Evolutionary conservation across 2,888 invertebrate genomes (phyloP), one percentile per base, ranked within the genome.

Genomic region (Nematopogon swammerdamellus): DNA sequence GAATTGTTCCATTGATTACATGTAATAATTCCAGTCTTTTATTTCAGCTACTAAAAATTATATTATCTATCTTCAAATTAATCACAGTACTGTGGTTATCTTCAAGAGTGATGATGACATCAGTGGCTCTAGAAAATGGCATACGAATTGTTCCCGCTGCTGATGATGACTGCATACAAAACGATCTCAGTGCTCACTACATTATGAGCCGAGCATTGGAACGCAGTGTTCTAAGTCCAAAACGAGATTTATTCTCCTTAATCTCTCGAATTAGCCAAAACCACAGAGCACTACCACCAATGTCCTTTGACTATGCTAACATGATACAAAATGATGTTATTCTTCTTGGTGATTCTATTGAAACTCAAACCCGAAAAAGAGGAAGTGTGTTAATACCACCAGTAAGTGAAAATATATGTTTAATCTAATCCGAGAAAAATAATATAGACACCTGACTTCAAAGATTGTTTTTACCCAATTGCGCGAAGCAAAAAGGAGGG

Each of bases 311-410:
- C 56, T 72, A 76, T 53, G 75, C 73, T 1, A 72, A 77, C 51
- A 69, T 72, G 71, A 72, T 75, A 43, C 59, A 71, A 48, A 70
- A 76, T 49, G 72, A 77, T 50, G 70, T 75, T 2, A 67, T 74
- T 51, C 59, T 75, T 47, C 56, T 75, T 30, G 77, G 77, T 53
- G 70, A 79, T 53, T 74, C 76, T 3, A 67, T 75, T 8, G 69
- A 77, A 60, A 76, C 76, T 1, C 64, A 72, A 51, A 72, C 74
- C 5, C 64, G 68, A 18, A 74, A 76, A 59, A 62, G 73, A 54
- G 76, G 72, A 44, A 25, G 20, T 16, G 5, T 19, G 20, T 19
- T 18, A n/a, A 20, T 16, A 16, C 46, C 36, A 36, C 36, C 36
- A 14, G 20, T 46, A 46, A 19, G 20, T 46, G 18, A n/a, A n/a